Conservation (phyloP, 2,888 invertebrate species). For the Drosophila rellima region DNA sequence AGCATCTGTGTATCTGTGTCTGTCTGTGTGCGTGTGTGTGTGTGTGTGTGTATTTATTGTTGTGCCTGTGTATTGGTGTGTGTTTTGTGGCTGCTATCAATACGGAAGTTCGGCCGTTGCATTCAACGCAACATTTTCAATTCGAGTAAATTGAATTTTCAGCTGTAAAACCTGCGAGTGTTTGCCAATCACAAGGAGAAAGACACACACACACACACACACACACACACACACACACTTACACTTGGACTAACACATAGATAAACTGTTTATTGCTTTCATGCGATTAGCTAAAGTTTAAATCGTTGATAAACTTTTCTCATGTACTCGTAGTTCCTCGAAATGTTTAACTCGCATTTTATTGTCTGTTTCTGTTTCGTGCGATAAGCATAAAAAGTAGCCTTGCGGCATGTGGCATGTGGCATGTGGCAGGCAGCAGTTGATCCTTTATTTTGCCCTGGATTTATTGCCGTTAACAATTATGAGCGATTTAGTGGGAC, state of each 20-base stretch:
- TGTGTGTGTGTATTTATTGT: slow-evolving; percentile 2
- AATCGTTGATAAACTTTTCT: slow-evolving; percentile 58
- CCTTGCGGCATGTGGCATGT: slow-evolving; percentile 16
- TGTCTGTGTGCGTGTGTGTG: slow-evolving; percentile 20
- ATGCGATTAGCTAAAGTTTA: slow-evolving; percentile 68
- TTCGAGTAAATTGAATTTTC: slow-evolving; percentile 76
- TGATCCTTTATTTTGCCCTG: slow-evolving; percentile 19
- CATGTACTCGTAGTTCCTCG: slow-evolving; percentile 15
- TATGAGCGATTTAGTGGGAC: slow-evolving; percentile 53
- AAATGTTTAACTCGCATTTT: slow-evolving; percentile 29
- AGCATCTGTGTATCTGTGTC: slow-evolving; percentile 13
- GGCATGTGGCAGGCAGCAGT: slow-evolving; percentile 5
- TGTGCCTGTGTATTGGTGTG: slow-evolving; percentile 20
- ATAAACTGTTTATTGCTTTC: slow-evolving; percentile 50
- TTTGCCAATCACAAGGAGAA: slow-evolving; percentile 51
- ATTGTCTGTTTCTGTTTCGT: slow-evolving; percentile 32
- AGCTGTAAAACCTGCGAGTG: slow-evolving; percentile 40
- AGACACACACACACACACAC: slow-evolving; percentile 6
- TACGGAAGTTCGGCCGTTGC: slow-evolving; percentile 54
- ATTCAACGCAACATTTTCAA: slow-evolving; percentile 64
- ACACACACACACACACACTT: slow-evolving; percentile 1
- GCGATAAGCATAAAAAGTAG: slow-evolving; percentile 31
- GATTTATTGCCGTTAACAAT: slow-evolving; percentile 69
- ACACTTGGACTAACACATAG: not conserved
- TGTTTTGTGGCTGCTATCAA: slow-evolving; percentile 50